phyloP scores from a whole-genome alignment of 1,140 invertebrate genomes.

The Aphelinus atriplicis region DNA sequence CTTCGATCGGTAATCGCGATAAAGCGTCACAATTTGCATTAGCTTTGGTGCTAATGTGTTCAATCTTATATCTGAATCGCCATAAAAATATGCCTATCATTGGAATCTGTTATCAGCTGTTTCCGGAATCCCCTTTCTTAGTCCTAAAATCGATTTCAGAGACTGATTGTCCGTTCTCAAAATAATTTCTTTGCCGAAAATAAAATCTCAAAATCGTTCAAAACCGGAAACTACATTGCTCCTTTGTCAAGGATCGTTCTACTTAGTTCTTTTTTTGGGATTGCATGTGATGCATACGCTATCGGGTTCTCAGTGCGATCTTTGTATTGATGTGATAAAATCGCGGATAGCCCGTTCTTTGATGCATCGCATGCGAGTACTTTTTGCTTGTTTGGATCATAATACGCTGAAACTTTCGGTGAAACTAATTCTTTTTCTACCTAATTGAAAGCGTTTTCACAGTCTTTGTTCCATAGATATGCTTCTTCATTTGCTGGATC shows the following conservation, averaged over 20 bases:
- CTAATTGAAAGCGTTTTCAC: conserved; percentile 32
- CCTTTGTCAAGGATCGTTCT: too few species aligned
- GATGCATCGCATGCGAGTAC: conserved; percentile 41
- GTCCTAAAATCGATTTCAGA: conserved; percentile 15
- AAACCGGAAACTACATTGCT: background rate
- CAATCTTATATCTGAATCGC: background rate
- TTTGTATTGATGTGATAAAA: conserved; percentile 11
- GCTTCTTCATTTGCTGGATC: background rate
- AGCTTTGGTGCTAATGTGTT: background rate
- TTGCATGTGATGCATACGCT: too few species aligned
- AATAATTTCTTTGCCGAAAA: conserved; percentile 13
- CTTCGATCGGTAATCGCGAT: background rate
- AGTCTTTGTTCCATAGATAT: background rate
- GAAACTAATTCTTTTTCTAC: conserved; percentile 41
- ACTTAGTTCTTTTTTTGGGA: too few species aligned
- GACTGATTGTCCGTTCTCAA: background rate
- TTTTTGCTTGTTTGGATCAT: background rate
- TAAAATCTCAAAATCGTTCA: background rate
- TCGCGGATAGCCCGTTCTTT: background rate
- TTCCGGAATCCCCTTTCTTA: background rate
- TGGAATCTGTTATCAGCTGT: background rate
- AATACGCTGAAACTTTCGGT: background rate
- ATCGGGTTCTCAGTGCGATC: background rate
- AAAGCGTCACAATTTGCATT: conserved; percentile 12
- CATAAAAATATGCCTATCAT: conserved; percentile 11